phyloP scores from a whole-genome alignment of 2,113 vertebrate genomes.

The Scomber scombrus region DNA sequence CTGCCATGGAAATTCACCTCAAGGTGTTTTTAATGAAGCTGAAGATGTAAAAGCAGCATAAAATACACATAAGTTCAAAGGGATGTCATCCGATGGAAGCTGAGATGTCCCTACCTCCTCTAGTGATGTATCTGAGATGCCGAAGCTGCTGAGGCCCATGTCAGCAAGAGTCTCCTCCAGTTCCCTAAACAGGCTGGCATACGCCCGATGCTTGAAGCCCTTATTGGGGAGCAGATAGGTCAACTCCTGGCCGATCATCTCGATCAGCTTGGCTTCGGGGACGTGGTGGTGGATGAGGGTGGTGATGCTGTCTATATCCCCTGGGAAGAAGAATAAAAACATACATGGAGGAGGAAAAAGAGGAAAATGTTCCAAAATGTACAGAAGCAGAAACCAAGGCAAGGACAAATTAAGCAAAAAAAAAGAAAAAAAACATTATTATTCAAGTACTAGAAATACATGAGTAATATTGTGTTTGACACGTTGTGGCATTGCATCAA shows the following conservation, averaged over 20 bases:
- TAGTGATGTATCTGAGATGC: slow-evolving; percentile 95
- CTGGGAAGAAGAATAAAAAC: slow-evolving; percentile 54
- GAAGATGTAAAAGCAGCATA: too few relatives aligned
- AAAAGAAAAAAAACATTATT: slow-evolving; percentile 11
- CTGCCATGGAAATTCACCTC: too few relatives aligned
- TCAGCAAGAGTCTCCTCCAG: slow-evolving; percentile 94
- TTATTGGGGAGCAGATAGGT: slow-evolving; percentile 95
- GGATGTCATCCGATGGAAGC: too few relatives aligned
- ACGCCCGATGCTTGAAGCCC: slow-evolving; percentile 94
- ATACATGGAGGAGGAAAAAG: not conserved
- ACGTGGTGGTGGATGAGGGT: slow-evolving; percentile 93
- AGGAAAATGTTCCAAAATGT: slow-evolving; percentile 13
- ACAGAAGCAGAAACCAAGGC: not conserved
- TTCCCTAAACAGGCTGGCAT: slow-evolving; percentile 94
- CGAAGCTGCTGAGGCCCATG: slow-evolving; percentile 96
- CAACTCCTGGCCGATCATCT: slow-evolving; percentile 95
- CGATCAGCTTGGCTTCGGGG: slow-evolving; percentile 94
- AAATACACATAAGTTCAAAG: too few relatives aligned
- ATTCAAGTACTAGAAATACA: slow-evolving; percentile 25
- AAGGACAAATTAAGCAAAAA: slow-evolving; percentile 12
- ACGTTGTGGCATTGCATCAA: slow-evolving; percentile 8
- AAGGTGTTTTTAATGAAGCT: too few relatives aligned
- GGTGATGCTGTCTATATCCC: slow-evolving; percentile 85
- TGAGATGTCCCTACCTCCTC: slow-evolving; percentile 89
- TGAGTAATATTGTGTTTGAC: slow-evolving; percentile 7